Evolutionary conservation across 2,888 invertebrate genomes (phyloP), one percentile per base, ranked within the genome.

Genomic region (Caenorhabditis afra): DNA sequence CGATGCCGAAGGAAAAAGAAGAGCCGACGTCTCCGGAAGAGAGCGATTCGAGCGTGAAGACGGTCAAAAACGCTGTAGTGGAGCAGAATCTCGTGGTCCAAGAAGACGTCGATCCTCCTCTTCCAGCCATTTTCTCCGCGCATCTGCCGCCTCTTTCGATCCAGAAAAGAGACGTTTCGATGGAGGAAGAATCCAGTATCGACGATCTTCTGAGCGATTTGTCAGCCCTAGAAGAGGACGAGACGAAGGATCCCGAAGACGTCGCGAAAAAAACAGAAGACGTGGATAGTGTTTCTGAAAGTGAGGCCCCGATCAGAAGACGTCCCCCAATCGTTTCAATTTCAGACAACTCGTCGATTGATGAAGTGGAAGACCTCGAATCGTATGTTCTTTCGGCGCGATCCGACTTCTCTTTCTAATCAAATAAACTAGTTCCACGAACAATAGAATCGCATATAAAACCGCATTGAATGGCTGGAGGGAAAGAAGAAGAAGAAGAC

Each of bases 321-420:
- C n/a, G n/a, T n/a, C n/a, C n/a, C n/a, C n/a, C n/a, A n/a, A n/a
- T 22, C n/a, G 44, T 10, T 53, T 10, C 12, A 14, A 3, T 20
- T 47, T 16, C 11, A 75, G 71, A 37, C n/a, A 65, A 71, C 29
- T 29, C 29, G 22, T 77, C 77, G 20, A 53, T 77, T 37, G 77
- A 77, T 53, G 77, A 77, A 59, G 12, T 77, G 52, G 77, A 77
- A 16, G 76, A 77, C 11, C 65, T 77, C 45, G 77, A 77, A 41
- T 53, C 65, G 1, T 70, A 49, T 23, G 53, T 59, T 18, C 35
- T 77, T 8, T 77, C 77, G 4, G 77, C 65, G 10, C 70, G 65
- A 14, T 77, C 77, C 23, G 70, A 71, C 39, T 61, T 41, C 37
- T 77, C 77, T 14, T 77, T 68, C 23, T 76, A 58, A 66, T 35